Evolutionary conservation across 2,797 vertebrate genomes (phyloP).

Genomic region (Neosalanx taihuensis): DNA sequence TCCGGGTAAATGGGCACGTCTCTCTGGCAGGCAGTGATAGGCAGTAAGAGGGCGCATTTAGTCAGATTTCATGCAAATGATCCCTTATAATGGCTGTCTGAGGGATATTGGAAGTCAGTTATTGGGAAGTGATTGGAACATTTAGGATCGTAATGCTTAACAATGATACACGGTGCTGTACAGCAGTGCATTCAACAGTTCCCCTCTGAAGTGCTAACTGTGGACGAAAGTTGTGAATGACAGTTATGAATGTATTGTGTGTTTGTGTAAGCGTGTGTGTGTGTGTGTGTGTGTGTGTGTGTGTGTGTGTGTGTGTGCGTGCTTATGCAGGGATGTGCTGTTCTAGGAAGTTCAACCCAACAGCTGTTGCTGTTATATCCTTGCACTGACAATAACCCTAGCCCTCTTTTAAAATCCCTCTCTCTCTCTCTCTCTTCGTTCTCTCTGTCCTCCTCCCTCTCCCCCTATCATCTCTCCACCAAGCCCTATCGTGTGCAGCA

Average conservation of each 20-base stretch:
- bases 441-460: background rate
- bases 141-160: conserved; percentile 33
- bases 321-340: conserved; percentile 16
- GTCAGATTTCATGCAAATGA: conserved; percentile 38
- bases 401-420: conserved; percentile 3
- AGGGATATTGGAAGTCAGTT: conserved; percentile 38
- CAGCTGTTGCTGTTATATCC: conserved; percentile 29
- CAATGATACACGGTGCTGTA: conserved; percentile 5
- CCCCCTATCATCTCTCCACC: background rate
- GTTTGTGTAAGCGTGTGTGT: background rate
- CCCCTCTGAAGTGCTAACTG: background rate
- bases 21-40: conserved; percentile 28
- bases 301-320: conserved; percentile 14
- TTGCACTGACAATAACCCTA: conserved; percentile 13
- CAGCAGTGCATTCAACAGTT: background rate
- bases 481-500: conserved; percentile 25
- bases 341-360: conserved; percentile 28
- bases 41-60: conserved; percentile 35
- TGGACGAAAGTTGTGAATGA: background rate
- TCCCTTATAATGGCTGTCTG: conserved; percentile 44
- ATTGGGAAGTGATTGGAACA: conserved; percentile 45
- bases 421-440: background rate
- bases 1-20: conserved; percentile 17
- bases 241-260: background rate
- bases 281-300: background rate